Percentiles rank a stretch among this genome's conserved stretches.
These are phyloP conservation scores for Stratiomys singularior DNA, from an alignment of 2,888 invertebrate species.

Conservation along the genomic window DNA sequence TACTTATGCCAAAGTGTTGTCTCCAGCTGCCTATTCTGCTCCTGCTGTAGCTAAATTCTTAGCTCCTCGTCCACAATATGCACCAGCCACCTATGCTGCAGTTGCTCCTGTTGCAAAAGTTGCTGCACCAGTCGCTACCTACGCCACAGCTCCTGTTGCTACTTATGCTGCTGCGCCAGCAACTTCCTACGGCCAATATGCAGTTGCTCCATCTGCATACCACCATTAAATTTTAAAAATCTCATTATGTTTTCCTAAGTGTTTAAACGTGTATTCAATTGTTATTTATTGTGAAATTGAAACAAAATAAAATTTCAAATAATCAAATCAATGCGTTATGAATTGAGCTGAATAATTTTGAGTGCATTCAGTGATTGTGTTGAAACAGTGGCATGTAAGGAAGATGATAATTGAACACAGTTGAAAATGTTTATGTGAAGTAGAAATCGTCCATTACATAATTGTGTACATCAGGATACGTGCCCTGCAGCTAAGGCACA, in stretches of 20 bases:
- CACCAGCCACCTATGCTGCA: not conserved
- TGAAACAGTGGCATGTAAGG: no score
- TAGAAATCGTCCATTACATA: no score
- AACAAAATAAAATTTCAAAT: not conserved
- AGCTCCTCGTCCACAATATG: not conserved
- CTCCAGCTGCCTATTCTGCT: constrained; percentile 17
- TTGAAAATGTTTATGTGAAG: no score
- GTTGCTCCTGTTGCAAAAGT: constrained; percentile 26
- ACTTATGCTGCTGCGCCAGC: constrained; percentile 9
- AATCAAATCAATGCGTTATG: no score
- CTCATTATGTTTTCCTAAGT: no score
- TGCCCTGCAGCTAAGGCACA: no score
- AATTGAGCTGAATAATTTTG: no score
- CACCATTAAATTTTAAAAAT: not conserved
- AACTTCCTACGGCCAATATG: not conserved
- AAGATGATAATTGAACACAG: no score
- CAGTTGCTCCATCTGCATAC: not conserved
- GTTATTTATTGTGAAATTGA: not conserved
- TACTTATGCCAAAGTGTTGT: constrained; percentile 9
- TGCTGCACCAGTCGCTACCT: not conserved
- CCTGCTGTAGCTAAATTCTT: not conserved
- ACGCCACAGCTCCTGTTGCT: not conserved
- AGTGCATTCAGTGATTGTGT: no score
- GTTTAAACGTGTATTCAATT: not conserved
- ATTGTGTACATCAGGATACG: no score